Percentiles rank a stretch among this genome's conserved stretches.
phyloP scores from a whole-genome alignment of 1,140 invertebrate species.

The Eubasilissa regina region DNA sequence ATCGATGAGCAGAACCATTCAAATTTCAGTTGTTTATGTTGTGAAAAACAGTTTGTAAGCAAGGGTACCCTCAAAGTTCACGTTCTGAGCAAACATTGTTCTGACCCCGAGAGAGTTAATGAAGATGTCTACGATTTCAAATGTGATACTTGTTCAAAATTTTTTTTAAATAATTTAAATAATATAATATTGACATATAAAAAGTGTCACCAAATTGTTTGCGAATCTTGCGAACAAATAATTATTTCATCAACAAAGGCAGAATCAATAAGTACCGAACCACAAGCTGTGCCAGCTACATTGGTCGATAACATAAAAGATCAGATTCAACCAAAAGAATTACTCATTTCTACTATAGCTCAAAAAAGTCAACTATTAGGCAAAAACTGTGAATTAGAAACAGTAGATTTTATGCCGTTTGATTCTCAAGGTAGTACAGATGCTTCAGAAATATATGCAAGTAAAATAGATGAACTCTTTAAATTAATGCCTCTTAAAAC shows the following conservation, averaged over 20 bases:
- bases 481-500: constrained; percentile 3
- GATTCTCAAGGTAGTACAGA: background rate
- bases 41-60: constrained; percentile 24
- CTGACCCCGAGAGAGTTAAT: background rate
- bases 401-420: no score
- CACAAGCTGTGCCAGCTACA: no score
- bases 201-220: constrained; percentile 24
- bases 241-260: no score
- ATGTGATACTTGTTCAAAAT: constrained; percentile 16
- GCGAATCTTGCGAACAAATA: constrained; percentile 8
- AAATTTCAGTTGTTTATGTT: constrained; percentile 10
- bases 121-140: background rate
- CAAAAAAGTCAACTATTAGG: no score
- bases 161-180: background rate
- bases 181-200: background rate
- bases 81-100: constrained; percentile 20
- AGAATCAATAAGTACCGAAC: no score
- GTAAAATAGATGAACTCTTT: constrained; percentile 37
- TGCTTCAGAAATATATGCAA: constrained; percentile 29
- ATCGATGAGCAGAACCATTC: background rate
- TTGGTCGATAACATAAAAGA: no score
- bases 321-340: no score
- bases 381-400: no score
- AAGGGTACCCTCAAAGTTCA: constrained; percentile 23
- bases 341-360: no score